phyloP scores from a whole-genome alignment of 2,888 invertebrate genomes.

The Cerastis leucographa region DNA sequence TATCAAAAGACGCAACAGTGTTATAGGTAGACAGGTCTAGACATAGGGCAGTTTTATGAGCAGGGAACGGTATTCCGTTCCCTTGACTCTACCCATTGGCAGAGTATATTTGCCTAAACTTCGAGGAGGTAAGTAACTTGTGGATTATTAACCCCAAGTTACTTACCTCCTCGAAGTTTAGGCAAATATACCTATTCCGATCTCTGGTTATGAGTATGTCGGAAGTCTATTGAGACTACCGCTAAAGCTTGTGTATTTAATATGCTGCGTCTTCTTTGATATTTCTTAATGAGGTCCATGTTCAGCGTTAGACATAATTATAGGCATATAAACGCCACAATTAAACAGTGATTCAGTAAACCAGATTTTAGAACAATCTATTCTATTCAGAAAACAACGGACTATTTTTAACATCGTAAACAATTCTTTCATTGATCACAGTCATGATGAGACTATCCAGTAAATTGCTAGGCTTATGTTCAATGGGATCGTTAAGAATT shows the following conservation, averaged over 20 bases:
- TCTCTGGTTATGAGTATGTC: background rate
- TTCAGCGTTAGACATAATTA: background rate
- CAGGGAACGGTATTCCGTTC: too few relatives aligned
- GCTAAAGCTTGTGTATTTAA: too few relatives aligned
- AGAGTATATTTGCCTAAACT: too few relatives aligned
- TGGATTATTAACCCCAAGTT: too few relatives aligned
- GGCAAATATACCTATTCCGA: too few relatives aligned
- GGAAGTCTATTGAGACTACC: background rate
- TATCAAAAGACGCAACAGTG: background rate
- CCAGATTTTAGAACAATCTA: conserved; percentile 6
- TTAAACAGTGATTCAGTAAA: background rate
- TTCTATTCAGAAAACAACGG: conserved; percentile 13
- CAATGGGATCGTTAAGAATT: conserved; percentile 13
- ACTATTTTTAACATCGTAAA: conserved; percentile 22
- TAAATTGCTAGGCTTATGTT: conserved; percentile 19
- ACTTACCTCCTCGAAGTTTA: too few relatives aligned
- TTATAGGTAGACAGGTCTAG: background rate
- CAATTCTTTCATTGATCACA: conserved; percentile 16
- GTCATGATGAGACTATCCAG: background rate
- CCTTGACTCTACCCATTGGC: too few relatives aligned
- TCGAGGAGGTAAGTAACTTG: too few relatives aligned
- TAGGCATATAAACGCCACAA: background rate
- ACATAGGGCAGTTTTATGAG: background rate
- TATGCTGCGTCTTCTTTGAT: background rate
- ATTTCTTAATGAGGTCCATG: background rate